Evolutionary conservation across 2,113 vertebrate genomes (phyloP), one percentile per base, ranked within the genome.

Genomic region (Caranx melampygus): DNA sequence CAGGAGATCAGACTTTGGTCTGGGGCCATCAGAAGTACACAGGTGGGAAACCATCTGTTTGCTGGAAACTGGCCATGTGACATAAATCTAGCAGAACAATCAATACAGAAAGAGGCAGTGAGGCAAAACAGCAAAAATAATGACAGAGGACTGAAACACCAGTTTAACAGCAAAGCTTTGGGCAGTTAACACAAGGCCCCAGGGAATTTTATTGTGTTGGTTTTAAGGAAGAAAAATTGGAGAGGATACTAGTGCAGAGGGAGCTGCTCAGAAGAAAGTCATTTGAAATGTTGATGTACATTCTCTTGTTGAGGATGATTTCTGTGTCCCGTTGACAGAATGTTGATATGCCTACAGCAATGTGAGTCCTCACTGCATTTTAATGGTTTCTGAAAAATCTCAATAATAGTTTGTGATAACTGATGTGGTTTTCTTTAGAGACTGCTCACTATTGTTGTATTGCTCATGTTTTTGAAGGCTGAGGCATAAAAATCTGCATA

Each of bases 271-370:
- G n/a, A 12, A 86, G 18, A 67, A 14, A 40, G 21, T 63, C n/a
- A 67, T 63, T 68, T 54, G 42, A 69, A 85, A 49, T 49, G 55
- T 35, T 82, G 14, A 55, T 77, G 74, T 61, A 54, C 82, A 18
- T 31, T 61, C 5, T 77, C 59, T 34, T 62, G 21, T 67, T 26
- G 47, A 11, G 15, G 52, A 40, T 62, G 3, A 59, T 58, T 76
- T 62, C 26, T 35, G 13, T 60, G 21, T 80, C 18, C 47, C 42
- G 26, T 54, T 78, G 44, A 51, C 45, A 73, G 62, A 16, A 11
- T 49, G 40, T 9, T 37, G 45, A 74, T 31, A n/a, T 42, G 47
- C 64, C 72, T n/a, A 14, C 0, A 1, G 42, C 67, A 59, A 75
- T 37, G 57, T 35, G 6, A 60, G 20, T 18, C 66, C 6, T 61